A percentile compares a stretch with the other conserved stretches of the same genome.
Conservation (phyloP, 2,797 vertebrate genomes). For the Menidia menidia region DNA sequence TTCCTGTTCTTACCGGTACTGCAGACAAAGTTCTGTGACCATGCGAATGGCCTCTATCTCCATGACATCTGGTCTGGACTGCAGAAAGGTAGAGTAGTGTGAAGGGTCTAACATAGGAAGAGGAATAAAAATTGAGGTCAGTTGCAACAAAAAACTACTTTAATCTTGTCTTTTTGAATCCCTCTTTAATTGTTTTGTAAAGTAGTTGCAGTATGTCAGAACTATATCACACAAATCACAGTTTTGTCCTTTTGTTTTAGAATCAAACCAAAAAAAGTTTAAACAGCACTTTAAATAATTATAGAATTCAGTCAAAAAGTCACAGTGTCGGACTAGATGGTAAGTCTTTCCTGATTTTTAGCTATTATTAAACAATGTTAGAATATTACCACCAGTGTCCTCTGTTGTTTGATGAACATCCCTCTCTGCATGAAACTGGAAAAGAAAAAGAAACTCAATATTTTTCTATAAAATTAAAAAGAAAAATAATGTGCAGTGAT, state of each 20-base stretch:
- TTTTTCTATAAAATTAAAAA: background rate
- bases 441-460: slow-evolving; percentile 15
- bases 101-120: slow-evolving; percentile 70
- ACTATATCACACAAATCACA: too few species aligned
- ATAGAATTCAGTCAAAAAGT: too few species aligned
- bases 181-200: too few species aligned
- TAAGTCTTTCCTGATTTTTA: background rate
- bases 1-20: slow-evolving; percentile 80
- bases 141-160: too few species aligned
- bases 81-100: slow-evolving; percentile 85
- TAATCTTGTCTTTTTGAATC: too few species aligned
- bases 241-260: background rate
- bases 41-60: slow-evolving; percentile 83
- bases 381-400: slow-evolving; percentile 60
- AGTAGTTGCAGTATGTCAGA: too few species aligned
- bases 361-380: background rate
- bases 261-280: too few species aligned
- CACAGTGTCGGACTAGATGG: too few species aligned
- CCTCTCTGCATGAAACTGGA: slow-evolving; percentile 86
- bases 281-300: too few species aligned
- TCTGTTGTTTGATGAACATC: slow-evolving; percentile 62
- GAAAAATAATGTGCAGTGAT: background rate
- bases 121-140: too few species aligned
- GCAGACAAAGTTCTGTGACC: slow-evolving; percentile 83
- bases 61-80: slow-evolving; percentile 85